Conservation (phyloP, 2,888 invertebrate genomes). For the Patella ulyssiponensis region DNA sequence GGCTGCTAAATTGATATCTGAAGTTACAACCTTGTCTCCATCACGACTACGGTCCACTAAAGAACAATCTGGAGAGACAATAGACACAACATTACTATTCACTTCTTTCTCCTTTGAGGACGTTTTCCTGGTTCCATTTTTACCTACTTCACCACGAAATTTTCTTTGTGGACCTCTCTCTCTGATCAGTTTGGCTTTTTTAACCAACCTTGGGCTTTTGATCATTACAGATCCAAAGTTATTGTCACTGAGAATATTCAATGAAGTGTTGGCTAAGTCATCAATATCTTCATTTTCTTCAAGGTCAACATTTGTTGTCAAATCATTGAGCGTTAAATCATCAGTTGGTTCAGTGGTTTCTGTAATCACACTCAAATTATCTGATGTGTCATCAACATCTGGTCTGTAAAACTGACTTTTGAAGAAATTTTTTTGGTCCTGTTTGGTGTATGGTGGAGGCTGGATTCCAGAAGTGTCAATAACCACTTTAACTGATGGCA, state of each 20-base stretch:
- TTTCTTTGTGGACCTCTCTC: too few species aligned
- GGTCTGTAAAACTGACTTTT: neutral
- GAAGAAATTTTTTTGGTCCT: neutral
- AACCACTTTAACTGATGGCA: neutral
- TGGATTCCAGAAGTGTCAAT: neutral
- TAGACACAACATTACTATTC: too few species aligned
- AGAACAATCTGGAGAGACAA: too few species aligned
- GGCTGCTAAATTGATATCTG: too few species aligned
- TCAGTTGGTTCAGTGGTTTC: constrained; percentile 58
- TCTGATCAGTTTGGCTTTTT: too few species aligned
- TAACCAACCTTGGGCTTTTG: neutral
- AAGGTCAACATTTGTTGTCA: constrained; percentile 6
- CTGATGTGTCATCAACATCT: constrained; percentile 45
- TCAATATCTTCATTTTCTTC: constrained; percentile 25
- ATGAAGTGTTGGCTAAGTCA: constrained; percentile 15
- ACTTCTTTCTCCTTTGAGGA: too few species aligned
- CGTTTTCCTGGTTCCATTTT: too few species aligned
- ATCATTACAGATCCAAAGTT: neutral
- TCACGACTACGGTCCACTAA: too few species aligned
- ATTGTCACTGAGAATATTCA: neutral
- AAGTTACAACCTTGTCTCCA: too few species aligned
- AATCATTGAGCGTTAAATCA: constrained; percentile 3
- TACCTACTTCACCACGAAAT: too few species aligned
- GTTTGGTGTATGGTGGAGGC: constrained; percentile 16
- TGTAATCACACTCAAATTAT: constrained; percentile 61